A percentile compares a stretch with the other conserved stretches of the same genome.
phyloP scores from a whole-genome alignment of 2,113 vertebrate genomes.

The Paramisgurnus dabryanus region DNA sequence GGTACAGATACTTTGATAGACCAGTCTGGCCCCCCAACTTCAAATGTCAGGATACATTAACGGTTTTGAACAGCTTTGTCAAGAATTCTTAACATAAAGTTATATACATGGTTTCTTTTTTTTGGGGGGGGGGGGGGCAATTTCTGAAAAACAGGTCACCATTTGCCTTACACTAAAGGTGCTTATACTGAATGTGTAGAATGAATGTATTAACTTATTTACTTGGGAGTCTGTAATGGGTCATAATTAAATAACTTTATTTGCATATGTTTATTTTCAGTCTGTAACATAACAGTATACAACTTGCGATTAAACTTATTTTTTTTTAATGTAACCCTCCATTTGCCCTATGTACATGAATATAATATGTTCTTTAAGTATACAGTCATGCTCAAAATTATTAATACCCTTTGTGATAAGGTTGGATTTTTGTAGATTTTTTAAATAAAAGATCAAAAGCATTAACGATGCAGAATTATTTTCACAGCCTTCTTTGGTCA shows the following conservation, averaged over 20 bases:
- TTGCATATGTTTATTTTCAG: neutral
- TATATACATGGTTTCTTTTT: neutral
- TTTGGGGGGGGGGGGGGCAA: too few species aligned
- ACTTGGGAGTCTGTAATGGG: neutral
- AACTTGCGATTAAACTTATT: slow-evolving; percentile 16
- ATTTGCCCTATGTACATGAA: neutral
- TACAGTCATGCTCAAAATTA: too few species aligned
- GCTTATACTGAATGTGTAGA: neutral
- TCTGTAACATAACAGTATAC: neutral
- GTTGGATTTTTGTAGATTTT: too few species aligned
- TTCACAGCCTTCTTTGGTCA: too few species aligned
- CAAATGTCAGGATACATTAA: too few species aligned
- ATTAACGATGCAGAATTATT: too few species aligned
- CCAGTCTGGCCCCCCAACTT: too few species aligned
- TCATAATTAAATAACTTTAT: neutral
- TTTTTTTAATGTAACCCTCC: neutral
- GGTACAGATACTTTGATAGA: too few species aligned
- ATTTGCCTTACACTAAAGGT: slow-evolving; percentile 22
- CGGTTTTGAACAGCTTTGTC: too few species aligned
- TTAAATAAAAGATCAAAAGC: too few species aligned
- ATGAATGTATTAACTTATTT: neutral
- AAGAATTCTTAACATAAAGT: neutral
- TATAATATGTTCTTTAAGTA: neutral
- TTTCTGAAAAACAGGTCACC: neutral
- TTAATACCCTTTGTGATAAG: too few species aligned